Conservation (phyloP, 2,797 vertebrate genomes). For the Sebastes taczanowskii region DNA sequence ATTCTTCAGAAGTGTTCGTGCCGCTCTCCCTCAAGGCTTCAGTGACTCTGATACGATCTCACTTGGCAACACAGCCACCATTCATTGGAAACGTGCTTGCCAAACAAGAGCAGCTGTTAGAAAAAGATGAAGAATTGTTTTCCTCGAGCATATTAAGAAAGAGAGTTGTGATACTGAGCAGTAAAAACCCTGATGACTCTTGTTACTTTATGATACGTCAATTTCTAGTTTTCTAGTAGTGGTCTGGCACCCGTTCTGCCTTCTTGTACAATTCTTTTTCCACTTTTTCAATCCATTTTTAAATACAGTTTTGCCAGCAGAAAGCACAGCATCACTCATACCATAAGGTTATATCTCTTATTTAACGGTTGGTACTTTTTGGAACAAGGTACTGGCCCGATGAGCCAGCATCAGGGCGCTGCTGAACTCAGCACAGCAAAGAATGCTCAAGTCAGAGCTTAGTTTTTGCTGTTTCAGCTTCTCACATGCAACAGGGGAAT, state of each 20-base stretch:
- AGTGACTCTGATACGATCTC: slow-evolving; percentile 51
- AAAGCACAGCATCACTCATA: not conserved
- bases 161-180: not conserved
- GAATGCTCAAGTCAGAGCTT: slow-evolving; percentile 24
- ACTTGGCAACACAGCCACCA: slow-evolving; percentile 25
- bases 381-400: not conserved
- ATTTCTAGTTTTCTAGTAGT: not conserved
- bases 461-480: slow-evolving; percentile 63
- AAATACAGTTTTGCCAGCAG: not conserved
- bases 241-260: not conserved
- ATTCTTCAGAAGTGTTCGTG: slow-evolving; percentile 47
- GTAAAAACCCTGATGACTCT: not conserved
- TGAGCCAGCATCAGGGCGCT: slow-evolving; percentile 24
- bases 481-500: slow-evolving; percentile 69
- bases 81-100: slow-evolving; percentile 17
- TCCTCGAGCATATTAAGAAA: not conserved
- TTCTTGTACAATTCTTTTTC: not conserved
- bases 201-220: not conserved
- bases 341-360: not conserved
- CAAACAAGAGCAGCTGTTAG: not conserved
- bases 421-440: slow-evolving; percentile 48
- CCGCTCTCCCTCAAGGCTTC: slow-evolving; percentile 35
- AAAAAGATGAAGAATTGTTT: slow-evolving; percentile 2
- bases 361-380: not conserved
- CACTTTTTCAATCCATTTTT: not conserved